Base-by-base conservation (phyloP, 2,888 invertebrate genomes). In the Phalera bucephala region DNA sequence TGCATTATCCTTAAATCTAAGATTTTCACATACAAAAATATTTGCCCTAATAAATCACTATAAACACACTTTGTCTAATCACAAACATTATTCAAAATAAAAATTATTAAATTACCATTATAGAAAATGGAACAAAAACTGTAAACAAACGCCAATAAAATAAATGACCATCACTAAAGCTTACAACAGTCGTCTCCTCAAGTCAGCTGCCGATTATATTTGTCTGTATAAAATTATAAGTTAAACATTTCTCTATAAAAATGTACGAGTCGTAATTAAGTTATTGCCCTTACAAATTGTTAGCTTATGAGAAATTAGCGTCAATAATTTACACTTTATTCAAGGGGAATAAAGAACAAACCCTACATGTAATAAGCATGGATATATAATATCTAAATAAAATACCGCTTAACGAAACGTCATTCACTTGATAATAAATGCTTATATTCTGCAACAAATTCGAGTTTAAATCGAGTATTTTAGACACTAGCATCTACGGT, bases 11-110 rank as follows among this genome's bases (percentile, higher is more conserved):
- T 76, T 83, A 82, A 45, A 60, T 52, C 79, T 82, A 81, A 64
- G 63, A 67, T 72, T 72, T 72, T 70, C 72, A 82, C 74, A 83
- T 88, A 88, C 74, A 88, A 88, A 87, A 87, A 87, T 87, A 87
- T 80, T 81, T 72, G 76, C 73, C 76, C 77, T 80, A 82, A 74
- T 70, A 72, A 79, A 75, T 79, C 72, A 75, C 78, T 85, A 77
- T 75, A 74, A 80, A 80, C 80, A 79, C 78, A 78, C 74, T 60
- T 57, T 61, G 58, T 69, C 61, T 69, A 68, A 64, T 64, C 63
- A 63, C 66, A 70, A 61, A 63, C 60, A 51, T 61, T 57, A 58
- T 64, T 61, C 45, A 51, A 52, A 57, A 63, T 63, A 53, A 54
- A 42, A 60, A 59, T 54, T 56, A 55, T 56, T 64, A 58, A 54